Evolutionary conservation across 2,888 invertebrate genomes (phyloP), one percentile per base, ranked within the genome.

Genomic region (Drosophila robusta): DNA sequence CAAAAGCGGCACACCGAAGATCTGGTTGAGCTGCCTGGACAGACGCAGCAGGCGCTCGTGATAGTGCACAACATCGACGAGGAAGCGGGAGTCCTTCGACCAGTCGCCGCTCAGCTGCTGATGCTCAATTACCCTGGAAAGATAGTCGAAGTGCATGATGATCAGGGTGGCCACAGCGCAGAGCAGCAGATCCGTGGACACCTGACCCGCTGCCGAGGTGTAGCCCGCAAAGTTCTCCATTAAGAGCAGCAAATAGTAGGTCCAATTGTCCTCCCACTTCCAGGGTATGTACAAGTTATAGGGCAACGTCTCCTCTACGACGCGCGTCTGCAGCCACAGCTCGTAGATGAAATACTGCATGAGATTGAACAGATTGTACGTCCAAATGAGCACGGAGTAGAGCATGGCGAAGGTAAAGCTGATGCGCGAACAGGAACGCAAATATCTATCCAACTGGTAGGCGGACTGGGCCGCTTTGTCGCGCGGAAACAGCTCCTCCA

Each of bases 121-220:
- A 0, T 5, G 2, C 12, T 70, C 70, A 3, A 91, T 68, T 7
- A 18, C 56, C 2, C 69, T 57, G 0, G 77, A 54, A 22, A 91
- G 57, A 47, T 80, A 80, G 42, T 92, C 89, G 5, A 86, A 91
- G 51, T 92, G 92, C 92, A 91, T 92, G 2, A 90, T 74, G 4
- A 92, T 49, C 60, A 91, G 87, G 0, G 89, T 90, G 12, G 80
- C 83, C 45, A 89, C 69, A 12, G 87, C 88, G 34, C 84, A 89
- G 5, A 92, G 76, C 18, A 92, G 36, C 32, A 92, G 76, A 74
- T 92, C 92, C 9, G 89, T 75, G 0, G 91, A 69, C n/a, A 92
- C 85, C 36, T 90, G 90, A 0, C 90, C 88, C 4, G 90, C 68
- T 0, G 89, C 87, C 2, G 91, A 68, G 0, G 86, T 83, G 39